Base-by-base conservation (phyloP, 2,888 invertebrate genomes). In the Lottia scabra region DNA sequence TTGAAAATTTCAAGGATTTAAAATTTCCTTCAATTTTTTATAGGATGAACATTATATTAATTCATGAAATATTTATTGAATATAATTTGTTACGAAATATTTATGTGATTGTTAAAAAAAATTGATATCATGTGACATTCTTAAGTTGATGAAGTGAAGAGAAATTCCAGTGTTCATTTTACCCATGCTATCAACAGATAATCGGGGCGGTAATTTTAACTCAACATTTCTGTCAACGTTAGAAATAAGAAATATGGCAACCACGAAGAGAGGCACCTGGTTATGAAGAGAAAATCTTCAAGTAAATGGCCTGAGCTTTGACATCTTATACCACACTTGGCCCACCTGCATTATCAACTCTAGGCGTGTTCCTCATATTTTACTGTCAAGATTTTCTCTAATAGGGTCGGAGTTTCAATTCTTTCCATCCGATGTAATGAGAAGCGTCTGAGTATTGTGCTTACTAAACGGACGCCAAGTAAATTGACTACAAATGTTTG, bases 401-500 rank as follows among this genome's bases (percentile, higher is more conserved):
- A 56, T 56, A 19, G 56, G 56, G 56, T 56, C 56, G 19, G 56
- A 38, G 38, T 38, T 23, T 56, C 56, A 56, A 23, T 56, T 38
- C 8, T 2, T 38, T 23, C 56, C 56, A 56, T 56, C 56, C 56
- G 56, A 38, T 38, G 5, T 38, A 38, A 38, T 38, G 38, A 38
- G 8, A 38, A 38, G 38, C 38, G 19, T 10, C 56, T 23, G 56
- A 56, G 10, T 19, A 56, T 19, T 23, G 23, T 56, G 56, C 56
- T 56, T 15, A 23, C 19, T 56, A 56, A 56, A 56, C 48, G 56
- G 27, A 19, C 67, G 63, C 62, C 19, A 48, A 56, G 62, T 56
- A 68, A 71, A 65, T 68, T 68, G 64, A 71, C 56, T 67, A 56
- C 67, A 68, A 68, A 68, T 68, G 68, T 68, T 46, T 30, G 68